Evolutionary conservation across 2,113 vertebrate genomes (phyloP), one percentile per base, ranked within the genome.

Genomic region (Semnornis frantzii): DNA sequence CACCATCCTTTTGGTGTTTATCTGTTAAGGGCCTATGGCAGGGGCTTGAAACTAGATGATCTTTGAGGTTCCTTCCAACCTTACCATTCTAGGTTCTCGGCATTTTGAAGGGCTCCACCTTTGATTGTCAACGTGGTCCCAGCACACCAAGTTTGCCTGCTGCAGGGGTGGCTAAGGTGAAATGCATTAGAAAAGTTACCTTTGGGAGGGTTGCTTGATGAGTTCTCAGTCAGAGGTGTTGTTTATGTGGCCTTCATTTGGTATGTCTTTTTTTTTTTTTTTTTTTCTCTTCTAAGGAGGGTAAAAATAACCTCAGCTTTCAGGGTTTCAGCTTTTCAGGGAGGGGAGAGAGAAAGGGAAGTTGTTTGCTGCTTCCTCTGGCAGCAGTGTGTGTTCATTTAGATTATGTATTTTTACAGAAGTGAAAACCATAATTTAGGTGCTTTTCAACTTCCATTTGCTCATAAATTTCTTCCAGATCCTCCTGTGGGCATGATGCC

Each of bases 381-480:
- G 82, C 89, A 71, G 69, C 84, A 77, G 58, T 71, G 89, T 95
- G 89, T 94, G 87, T 90, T 95, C 79, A 83, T 94, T 87, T 91
- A 97, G 96, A 97, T 96, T 96, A 78, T 42, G 33, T 87, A 11
- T 95, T 94, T 96, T 96, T 96, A 92, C 94, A 96, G 96, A 96
- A 96, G 89, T 94, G 94, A 95, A 96, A 96, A 72, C 85, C 85
- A 65, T 94, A 92, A 97, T 96, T 94, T 94, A 94, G 79, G 89
- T 90, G 72, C 76, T 85, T 95, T 95, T 94, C 79, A 78, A 75
- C 85, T 95, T 93, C 68, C 92, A 88, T 94, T 89, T 88, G 64
- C 74, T 92, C 91, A 85, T 97, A 96, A 94, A 95, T 95, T 91
- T 93, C 83, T 95, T 93, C 59, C 58, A 55, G 89, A 87, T 95